A percentile compares a stretch with the other conserved stretches of the same genome.
These are phyloP conservation scores for Ophthalmolycus amberensis DNA, from an alignment of 2,113 vertebrate species.

Conservation along the genomic window DNA sequence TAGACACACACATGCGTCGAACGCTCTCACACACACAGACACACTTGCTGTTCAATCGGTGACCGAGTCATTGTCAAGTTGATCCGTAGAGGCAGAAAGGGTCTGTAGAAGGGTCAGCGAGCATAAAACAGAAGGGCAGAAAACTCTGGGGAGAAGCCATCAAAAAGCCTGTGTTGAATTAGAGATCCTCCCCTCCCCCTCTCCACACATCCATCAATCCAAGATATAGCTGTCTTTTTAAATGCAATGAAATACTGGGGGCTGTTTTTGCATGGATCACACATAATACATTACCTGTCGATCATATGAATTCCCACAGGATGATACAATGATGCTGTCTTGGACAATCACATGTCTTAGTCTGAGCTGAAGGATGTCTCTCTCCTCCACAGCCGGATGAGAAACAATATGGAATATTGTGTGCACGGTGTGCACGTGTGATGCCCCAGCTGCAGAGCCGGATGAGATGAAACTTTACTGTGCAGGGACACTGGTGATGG, in stretches of 20 bases:
- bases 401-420: slow-evolving; percentile 1
- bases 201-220: slow-evolving; percentile 13
- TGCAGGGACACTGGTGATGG: slow-evolving; percentile 43
- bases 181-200: slow-evolving; percentile 32
- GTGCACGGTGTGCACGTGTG: neutral
- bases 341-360: neutral
- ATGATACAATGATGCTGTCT: neutral
- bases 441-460: slow-evolving; percentile 1
- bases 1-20: neutral
- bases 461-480: slow-evolving; percentile 11
- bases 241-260: slow-evolving; percentile 41
- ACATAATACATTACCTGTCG: slow-evolving; percentile 31
- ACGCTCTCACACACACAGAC: neutral
- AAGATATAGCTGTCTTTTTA: slow-evolving; percentile 33
- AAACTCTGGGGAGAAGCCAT: slow-evolving; percentile 38
- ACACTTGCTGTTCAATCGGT: slow-evolving; percentile 15
- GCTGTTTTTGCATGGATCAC: slow-evolving; percentile 23
- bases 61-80: slow-evolving; percentile 33
- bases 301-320: slow-evolving; percentile 17
- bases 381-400: neutral
- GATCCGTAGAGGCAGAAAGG: slow-evolving; percentile 14
- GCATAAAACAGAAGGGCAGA: slow-evolving; percentile 18
- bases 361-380: neutral
- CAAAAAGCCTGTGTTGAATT: slow-evolving; percentile 64
- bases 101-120: slow-evolving; percentile 38